Evolutionary conservation across 35 echinoderm and acorn worm species (phyloP), one percentile per base, ranked within the genome.

Genomic region (Heliocidaris tuberculata): DNA sequence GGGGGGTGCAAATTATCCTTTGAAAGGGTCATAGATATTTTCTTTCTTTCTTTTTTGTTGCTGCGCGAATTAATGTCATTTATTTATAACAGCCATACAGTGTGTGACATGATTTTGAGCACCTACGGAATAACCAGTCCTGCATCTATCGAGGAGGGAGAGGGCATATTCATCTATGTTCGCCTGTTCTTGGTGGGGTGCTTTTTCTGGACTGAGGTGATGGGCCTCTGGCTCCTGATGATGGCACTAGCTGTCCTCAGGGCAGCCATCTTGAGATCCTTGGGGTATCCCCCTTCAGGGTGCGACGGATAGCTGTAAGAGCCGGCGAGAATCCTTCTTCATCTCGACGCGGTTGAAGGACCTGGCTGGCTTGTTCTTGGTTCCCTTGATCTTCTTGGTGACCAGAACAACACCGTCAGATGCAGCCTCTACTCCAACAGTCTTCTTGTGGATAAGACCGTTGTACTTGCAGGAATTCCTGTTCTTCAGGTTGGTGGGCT

Each of bases 401-500:
- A 97, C 95, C 9, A 99, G 90, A 32, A 99, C 97, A 31, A 99
- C 96, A 96, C 98, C 97, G 92, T 99, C 98, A 24, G 96, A 61
- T 11, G 95, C 96, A 86, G 98, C n/a, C 31, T 97, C 97, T 17
- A 99, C 92, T 42, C 98, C 98, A 56, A 99, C 96, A 65, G 98
- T 97, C 96, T 95, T 99, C 88, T 94, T 96, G 95, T 99, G 97
- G 94, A 99, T 97, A 2, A 99, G 97, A 71, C 98, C 98, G 96
- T 96, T 99, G 94, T 96, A 96, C 85, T 96, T 95, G 93, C 91
- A 96, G 78, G 97, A 93, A 93, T 96, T 94, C 50, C 78, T 95
- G 95, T 96, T 97, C 93, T 96, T 97, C 93, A 99, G 60, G 90
- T 99, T 99, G 96, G 96, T 99, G 19, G 98, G 96, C 90, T 99